Evolutionary conservation across 2,888 invertebrate genomes (phyloP).

Genomic region (Acrocyrtus sp.): DNA sequence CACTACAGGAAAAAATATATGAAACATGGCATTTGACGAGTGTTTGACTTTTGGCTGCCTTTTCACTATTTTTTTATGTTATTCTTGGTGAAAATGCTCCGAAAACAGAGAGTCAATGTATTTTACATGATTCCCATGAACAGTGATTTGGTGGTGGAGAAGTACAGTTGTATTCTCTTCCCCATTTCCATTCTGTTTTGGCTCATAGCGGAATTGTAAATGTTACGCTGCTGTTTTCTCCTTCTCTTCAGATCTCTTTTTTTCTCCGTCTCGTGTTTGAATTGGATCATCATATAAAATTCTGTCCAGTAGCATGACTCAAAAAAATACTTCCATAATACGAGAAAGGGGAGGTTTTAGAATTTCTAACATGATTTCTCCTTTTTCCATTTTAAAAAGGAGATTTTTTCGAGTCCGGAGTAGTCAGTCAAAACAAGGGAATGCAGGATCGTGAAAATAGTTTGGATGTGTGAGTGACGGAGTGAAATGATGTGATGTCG

Average conservation of each 20-base stretch:
- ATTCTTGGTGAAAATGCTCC: too few species aligned
- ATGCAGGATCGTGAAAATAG: conserved; percentile 7
- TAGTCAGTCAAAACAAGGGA: conserved; percentile 10
- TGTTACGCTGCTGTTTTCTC: not conserved
- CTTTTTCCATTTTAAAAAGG: not conserved
- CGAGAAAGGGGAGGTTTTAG: not conserved
- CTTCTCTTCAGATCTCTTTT: not conserved
- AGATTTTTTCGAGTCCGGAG: too few species aligned
- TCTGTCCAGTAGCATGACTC: too few species aligned
- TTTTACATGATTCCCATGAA: too few species aligned
- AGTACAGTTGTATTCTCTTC: too few species aligned
- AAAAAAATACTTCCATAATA: not conserved
- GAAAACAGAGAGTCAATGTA: too few species aligned
- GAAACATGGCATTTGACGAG: conserved; percentile 11
- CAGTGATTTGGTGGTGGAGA: too few species aligned
- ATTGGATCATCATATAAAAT: too few species aligned
- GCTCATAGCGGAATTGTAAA: too few species aligned
- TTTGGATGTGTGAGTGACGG: not conserved
- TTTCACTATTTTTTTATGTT: too few species aligned
- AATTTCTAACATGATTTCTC: not conserved
- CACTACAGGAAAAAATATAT: not conserved
- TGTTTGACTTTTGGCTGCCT: conserved; percentile 2
- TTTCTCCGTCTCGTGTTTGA: not conserved
- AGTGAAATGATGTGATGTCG: conserved; percentile 21
- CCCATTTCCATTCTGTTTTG: too few species aligned